A percentile compares a stretch with the other conserved stretches of the same genome.
Evolutionary conservation across 23 tunicate species (phyloP).

Genomic region (Trididemnum nubilum): DNA sequence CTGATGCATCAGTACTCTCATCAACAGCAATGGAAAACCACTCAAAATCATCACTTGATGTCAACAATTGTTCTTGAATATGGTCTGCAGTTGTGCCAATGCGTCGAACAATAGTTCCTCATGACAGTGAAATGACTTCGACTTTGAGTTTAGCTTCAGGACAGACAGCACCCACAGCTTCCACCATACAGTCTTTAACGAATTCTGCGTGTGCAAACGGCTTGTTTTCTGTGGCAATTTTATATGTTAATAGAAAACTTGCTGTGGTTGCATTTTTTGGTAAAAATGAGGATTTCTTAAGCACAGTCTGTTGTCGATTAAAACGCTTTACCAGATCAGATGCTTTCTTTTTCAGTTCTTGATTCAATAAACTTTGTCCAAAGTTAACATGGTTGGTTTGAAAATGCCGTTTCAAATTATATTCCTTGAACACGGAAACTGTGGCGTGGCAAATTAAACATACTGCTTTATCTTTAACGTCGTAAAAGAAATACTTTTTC

Average conservation of each 20-base stretch:
- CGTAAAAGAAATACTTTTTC: constrained; percentile 9
- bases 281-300: constrained; percentile 8
- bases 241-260: constrained; percentile 32
- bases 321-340: constrained; percentile 12
- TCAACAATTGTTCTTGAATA: constrained; percentile 15
- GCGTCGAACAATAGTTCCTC: constrained; percentile 43
- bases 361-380: constrained; percentile 24
- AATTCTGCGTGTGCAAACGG: constrained; percentile 50
- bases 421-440: constrained; percentile 49
- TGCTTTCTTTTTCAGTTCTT: constrained; percentile 13
- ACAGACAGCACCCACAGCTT: constrained; percentile 23
- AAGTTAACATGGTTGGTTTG: constrained; percentile 45
- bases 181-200: constrained; percentile 44
- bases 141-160: constrained; percentile 30
- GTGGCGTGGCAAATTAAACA: constrained; percentile 34
- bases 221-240: constrained; percentile 38
- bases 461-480: constrained; percentile 31
- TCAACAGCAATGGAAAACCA: constrained; percentile 40
- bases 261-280: constrained; percentile 31
- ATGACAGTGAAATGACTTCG: constrained; percentile 21
- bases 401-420: constrained; percentile 42
- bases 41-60: background rate
- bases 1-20: constrained; percentile 54
- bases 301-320: constrained; percentile 34
- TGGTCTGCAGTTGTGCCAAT: constrained; percentile 22